Conservation (phyloP, 2,888 invertebrate genomes). For the Pollenia labialis region DNA sequence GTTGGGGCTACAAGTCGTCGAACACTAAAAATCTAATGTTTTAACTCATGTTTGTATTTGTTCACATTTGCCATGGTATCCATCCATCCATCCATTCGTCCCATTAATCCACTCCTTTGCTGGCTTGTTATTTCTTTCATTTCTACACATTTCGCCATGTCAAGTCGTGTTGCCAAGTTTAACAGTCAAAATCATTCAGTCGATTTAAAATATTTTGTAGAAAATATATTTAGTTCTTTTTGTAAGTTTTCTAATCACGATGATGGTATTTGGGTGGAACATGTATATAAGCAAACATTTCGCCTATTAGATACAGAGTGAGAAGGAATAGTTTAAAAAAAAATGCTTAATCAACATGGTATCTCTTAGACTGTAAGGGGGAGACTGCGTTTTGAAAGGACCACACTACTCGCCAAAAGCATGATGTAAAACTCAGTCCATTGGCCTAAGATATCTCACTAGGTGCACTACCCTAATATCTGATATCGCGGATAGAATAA, state of each 20-base stretch:
- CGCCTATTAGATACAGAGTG: not conserved
- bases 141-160: constrained; percentile 1
- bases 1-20: constrained; percentile 34
- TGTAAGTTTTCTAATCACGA: not conserved
- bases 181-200: constrained; percentile 5
- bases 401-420: too few relatives aligned
- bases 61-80: constrained; percentile 17
- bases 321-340: not conserved
- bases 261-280: not conserved
- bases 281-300: not conserved
- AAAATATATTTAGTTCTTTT: not conserved
- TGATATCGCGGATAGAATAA: too few relatives aligned
- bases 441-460: too few relatives aligned
- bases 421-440: too few relatives aligned
- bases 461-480: too few relatives aligned
- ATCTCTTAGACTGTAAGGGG: too few relatives aligned
- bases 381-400: too few relatives aligned
- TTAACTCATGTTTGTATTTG: constrained; percentile 27
- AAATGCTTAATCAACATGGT: too few relatives aligned
- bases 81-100: not conserved
- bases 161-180: constrained; percentile 4
- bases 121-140: not conserved
- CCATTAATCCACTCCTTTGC: not conserved
- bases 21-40: constrained; percentile 25
- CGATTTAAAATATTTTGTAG: constrained; percentile 26